Base-by-base conservation (phyloP, 2,888 invertebrate species). In the Microctonus hyperodae region DNA sequence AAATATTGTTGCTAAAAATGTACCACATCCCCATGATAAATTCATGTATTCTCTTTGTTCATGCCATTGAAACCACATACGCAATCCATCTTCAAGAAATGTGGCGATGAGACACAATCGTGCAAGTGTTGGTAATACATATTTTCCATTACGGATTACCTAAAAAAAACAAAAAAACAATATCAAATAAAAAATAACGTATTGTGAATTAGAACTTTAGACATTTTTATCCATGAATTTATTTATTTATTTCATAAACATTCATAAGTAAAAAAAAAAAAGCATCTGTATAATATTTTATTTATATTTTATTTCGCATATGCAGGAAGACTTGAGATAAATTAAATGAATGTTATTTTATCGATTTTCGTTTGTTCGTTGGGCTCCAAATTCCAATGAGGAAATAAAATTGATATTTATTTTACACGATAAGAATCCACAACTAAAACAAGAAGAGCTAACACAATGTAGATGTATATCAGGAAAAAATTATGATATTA, bases 51-150 rank as follows among this genome's bases (percentile, higher is more conserved):
- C 97, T 51, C 96, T 88, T 85, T 98, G 98, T 81, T 98, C 97
- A 64, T 90, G 90, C 98, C 98, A 98, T 85, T 99, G 99, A 81
- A 96, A 93, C 93, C 97, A 99, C 99, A 99, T 99, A 70, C 99
- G 91, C 69, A 99, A 88, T 1, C 99, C 99, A 88, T 99, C 99
- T 86, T 99, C 99, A 71, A 99, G 88, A 87, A 99, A 99, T 77
- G 99, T 99, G 77, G 97, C 96, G 82, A 99, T 97, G 69, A 99
- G 90, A 85, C 98, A 99, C 70, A 99, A 87, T 72, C 99, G 90
- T 13, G 98, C 98, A 76, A 97, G 89, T 74, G 97, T 97, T 28
- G 99, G 99, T 76, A 99, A 87, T 73, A 98, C 88, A 85, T 93
- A 88, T 85, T 97, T 97, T 75, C 95, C 92, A 86, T 94, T 93